Conservation (phyloP, 2,888 invertebrate species). For the Dasysyrphus tricinctus region DNA sequence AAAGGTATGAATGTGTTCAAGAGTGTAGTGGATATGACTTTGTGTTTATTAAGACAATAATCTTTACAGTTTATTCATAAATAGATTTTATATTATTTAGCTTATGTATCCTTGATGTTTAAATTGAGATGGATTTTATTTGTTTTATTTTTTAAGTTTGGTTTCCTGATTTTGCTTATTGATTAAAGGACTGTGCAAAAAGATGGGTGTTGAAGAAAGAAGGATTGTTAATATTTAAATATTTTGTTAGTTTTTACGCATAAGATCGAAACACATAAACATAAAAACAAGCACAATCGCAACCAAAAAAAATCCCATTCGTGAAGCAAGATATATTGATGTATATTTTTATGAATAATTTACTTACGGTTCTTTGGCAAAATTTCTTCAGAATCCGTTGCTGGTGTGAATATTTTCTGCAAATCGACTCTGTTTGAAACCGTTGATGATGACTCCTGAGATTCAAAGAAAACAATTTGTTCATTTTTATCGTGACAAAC, state of each 20-base stretch:
- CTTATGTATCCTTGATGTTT: neutral
- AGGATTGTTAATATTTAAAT: neutral
- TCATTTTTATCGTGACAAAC: neutral
- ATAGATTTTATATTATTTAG: neutral
- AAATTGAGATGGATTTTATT: neutral
- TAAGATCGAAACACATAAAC: neutral
- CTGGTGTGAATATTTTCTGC: slow-evolving; percentile 94
- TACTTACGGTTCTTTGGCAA: slow-evolving; percentile 89
- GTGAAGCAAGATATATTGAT: neutral
- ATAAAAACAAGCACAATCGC: slow-evolving; percentile 42
- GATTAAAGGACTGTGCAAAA: slow-evolving; percentile 39
- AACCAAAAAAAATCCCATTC: slow-evolving; percentile 50
- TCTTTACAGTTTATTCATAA: neutral
- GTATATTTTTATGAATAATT: neutral
- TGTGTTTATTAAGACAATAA: neutral
- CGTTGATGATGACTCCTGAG: slow-evolving; percentile 79
- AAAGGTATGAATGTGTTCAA: neutral
- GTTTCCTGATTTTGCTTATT: neutral
- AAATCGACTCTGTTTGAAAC: slow-evolving; percentile 89
- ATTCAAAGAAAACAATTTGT: slow-evolving; percentile 39
- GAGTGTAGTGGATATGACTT: neutral
- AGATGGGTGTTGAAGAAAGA: neutral
- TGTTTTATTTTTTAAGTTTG: slow-evolving; percentile 2
- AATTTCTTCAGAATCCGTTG: slow-evolving; percentile 91
- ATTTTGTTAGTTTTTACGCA: neutral